Evolutionary conservation across 2,888 invertebrate species (phyloP).

Genomic region (Oegoconia quadripuncta): DNA sequence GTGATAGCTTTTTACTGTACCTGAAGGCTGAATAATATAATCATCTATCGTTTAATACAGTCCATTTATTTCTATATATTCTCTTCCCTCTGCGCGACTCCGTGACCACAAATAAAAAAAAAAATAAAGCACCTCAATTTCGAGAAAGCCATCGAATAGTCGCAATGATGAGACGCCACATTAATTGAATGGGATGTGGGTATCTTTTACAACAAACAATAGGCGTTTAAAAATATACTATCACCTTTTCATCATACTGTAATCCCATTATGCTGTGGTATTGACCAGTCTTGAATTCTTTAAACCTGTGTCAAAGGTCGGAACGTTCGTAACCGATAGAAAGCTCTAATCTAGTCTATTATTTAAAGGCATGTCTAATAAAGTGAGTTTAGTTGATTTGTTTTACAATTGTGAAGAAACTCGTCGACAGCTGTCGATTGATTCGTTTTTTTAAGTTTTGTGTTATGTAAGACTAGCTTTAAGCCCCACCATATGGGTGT

Average conservation of each 20-base stretch:
- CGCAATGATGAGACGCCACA: not conserved
- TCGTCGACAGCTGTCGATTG: too few species aligned
- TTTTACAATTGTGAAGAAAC: slow-evolving; percentile 12
- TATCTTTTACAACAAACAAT: slow-evolving; percentile 69
- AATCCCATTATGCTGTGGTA: slow-evolving; percentile 47
- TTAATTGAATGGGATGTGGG: slow-evolving; percentile 39
- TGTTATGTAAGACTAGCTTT: too few species aligned
- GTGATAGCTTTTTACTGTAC: too few species aligned
- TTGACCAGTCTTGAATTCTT: slow-evolving; percentile 57
- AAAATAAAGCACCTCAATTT: too few species aligned
- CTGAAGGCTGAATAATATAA: too few species aligned
- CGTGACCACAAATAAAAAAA: too few species aligned
- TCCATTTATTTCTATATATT: too few species aligned
- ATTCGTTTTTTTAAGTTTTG: too few species aligned
- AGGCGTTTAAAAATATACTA: slow-evolving; percentile 42
- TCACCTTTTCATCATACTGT: slow-evolving; percentile 43
- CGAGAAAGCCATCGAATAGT: too few species aligned
- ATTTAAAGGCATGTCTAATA: slow-evolving; percentile 45
- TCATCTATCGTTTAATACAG: too few species aligned
- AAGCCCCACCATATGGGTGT: too few species aligned
- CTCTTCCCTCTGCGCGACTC: too few species aligned
- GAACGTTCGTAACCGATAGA: slow-evolving; percentile 36
- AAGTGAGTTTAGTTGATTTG: slow-evolving; percentile 10
- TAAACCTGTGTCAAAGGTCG: slow-evolving; percentile 50
- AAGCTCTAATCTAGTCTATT: slow-evolving; percentile 58